Base-by-base conservation (phyloP, 2,888 invertebrate genomes). In the Cheilosia grossa region DNA sequence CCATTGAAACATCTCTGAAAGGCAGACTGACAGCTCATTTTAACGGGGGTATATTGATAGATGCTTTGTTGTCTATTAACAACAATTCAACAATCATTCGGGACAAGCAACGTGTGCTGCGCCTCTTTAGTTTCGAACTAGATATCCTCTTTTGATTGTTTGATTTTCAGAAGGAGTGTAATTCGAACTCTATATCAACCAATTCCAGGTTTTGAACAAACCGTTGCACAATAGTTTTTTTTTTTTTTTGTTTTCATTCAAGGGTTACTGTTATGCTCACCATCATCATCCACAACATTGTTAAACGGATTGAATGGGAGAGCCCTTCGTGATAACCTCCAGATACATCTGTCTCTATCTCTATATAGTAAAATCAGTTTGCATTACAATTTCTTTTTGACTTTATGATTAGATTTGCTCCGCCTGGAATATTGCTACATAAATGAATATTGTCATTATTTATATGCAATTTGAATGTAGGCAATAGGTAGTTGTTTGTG, bases 31-130 rank as follows among this genome's bases (percentile, higher is more conserved):
- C 74, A 69, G 80, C 44, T 70, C 80, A 77, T 58, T 85, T 85
- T 47, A 66, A 81, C 70, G 67, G 70, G 81, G 70, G 75, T 77
- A 67, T 81, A 75, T 85, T 81, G 69, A 64, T 73, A 72, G 72
- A 81, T 85, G 75, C 73, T 85, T 85, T 85, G 85, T 85, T 85
- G 85, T 81, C 85, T 81, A 72, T 85, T 85, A 67, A 77, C 81
- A 81, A 51, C 75, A 56, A 77, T 81, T 51, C 66, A 75, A 85
- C 74, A 81, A 81, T 85, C 72, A 44, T 72, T 81, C 70, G 51
- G 75, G 85, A 81, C 85, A 85, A 58, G 72, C 85, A 81, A 75
- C 81, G 85, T 85, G 85, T 85, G 85, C 85, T 85, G 33, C 21
- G 75, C 70, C 85, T 81, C 61, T 81, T 74, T 80, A 74, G 72